These are phyloP conservation scores for Lycocerus yunnanus DNA, from an alignment of 2,888 invertebrate species.

Conservation along the genomic window DNA sequence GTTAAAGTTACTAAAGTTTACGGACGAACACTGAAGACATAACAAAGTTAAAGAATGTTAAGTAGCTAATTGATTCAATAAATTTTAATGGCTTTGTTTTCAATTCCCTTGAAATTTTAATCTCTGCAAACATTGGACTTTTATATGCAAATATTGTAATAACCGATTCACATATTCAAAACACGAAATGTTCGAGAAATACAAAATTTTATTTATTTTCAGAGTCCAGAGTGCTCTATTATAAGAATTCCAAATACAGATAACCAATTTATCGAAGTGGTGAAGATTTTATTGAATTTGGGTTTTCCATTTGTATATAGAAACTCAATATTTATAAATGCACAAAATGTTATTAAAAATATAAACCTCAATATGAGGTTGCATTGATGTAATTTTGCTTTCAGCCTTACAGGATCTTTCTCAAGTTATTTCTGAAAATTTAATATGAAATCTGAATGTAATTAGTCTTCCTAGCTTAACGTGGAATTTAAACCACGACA, in stretches of 20 bases:
- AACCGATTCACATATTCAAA: slow-evolving; percentile 36
- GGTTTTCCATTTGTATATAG: slow-evolving; percentile 47
- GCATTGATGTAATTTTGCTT: not conserved
- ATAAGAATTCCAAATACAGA: slow-evolving; percentile 43
- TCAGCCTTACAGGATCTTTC: not conserved
- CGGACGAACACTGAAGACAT: slow-evolving; percentile 40
- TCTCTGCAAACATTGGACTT: slow-evolving; percentile 8
- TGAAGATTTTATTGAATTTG: slow-evolving; percentile 51
- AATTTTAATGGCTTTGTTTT: slow-evolving; percentile 37
- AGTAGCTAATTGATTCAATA: slow-evolving; percentile 42
- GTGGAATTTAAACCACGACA: too few relatives aligned
- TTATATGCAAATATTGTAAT: slow-evolving; percentile 29
- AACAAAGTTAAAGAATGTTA: slow-evolving; percentile 43
- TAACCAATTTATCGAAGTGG: slow-evolving; percentile 53
- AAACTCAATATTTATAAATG: slow-evolving; percentile 25
- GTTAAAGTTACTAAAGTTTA: slow-evolving; percentile 40
- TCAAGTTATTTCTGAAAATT: too few relatives aligned
- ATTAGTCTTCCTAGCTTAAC: too few relatives aligned
- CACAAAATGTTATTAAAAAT: slow-evolving; percentile 21
- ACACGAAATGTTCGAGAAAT: slow-evolving; percentile 36
- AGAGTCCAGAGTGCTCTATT: slow-evolving; percentile 44
- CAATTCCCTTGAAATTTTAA: slow-evolving; percentile 1
- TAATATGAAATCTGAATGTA: too few relatives aligned
- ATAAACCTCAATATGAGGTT: slow-evolving; percentile 3
- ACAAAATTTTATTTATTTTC: slow-evolving; percentile 44